Evolutionary conservation across 2,797 vertebrate species (phyloP), one percentile per base, ranked within the genome.

Genomic region (Urocyon cinereoargenteus): DNA sequence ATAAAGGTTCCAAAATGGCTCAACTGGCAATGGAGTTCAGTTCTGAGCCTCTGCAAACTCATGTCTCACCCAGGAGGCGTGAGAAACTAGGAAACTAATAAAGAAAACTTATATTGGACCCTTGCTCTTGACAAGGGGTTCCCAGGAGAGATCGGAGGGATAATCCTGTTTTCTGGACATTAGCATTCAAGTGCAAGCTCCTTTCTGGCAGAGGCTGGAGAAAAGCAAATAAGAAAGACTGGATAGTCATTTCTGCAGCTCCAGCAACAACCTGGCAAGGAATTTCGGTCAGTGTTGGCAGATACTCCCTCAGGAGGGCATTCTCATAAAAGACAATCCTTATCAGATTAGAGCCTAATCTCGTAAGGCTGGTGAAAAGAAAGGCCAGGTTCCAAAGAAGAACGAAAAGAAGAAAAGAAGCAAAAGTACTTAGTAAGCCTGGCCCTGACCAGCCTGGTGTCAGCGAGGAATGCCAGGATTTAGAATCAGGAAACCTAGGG

Each of bases 241-340:
- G 16, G 22, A 75, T 5, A 5, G 24, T 51, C 77, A 31, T 31
- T 79, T 49, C n/a, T 49, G 34, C 31, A 40, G 57, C 45, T 95
- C 62, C 34, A 18, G 59, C 62, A 34, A 59, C 86, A 22, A 91
- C 9, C 18, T 81, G 78, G 86, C 45, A 34, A 57, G 61, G 28
- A 89, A 89, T 68, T 28, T 19, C n/a, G 64, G 57, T 0, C 0
- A 18, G 64, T 64, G 93, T 81, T 31, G 40, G 73, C 13, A 92
- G 97, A n/a, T 34, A 31, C 22, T 82, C n/a, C 64, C 70, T 1
- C 7, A 53, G 28, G 91, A 95, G 18, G 84, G 57, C 6, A 24
- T 62, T 61, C 90, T 94, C 87, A 51, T 68, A 91, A 87, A 94
- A 86, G 93, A 73, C 9, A 64, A 72, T 34, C 21, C 77, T 88